Percentiles rank a stretch among this genome's conserved stretches.
Conservation (phyloP, 2,797 vertebrate species). For the Echiichthys vipera region DNA sequence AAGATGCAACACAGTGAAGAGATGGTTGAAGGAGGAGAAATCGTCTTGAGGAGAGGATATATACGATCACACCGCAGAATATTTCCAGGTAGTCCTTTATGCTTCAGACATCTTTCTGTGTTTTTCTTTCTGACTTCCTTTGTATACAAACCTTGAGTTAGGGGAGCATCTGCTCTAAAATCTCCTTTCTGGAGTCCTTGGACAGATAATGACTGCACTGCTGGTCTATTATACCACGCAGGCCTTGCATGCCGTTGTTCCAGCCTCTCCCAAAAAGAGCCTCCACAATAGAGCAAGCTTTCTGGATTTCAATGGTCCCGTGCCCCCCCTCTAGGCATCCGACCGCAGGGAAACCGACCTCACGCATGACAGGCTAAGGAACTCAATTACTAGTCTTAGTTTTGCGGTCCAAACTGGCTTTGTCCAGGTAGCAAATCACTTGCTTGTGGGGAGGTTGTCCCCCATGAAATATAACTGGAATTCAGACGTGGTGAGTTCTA, state of each 20-base stretch:
- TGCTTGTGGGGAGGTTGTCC: constrained; percentile 36
- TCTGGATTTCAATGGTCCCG: constrained; percentile 57
- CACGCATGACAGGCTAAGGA: constrained; percentile 54
- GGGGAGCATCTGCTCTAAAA: constrained; percentile 66
- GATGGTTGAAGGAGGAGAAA: constrained; percentile 21
- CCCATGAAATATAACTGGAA: constrained; percentile 48
- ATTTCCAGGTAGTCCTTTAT: constrained; percentile 47
- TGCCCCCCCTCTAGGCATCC: not conserved
- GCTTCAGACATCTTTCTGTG: constrained; percentile 26
- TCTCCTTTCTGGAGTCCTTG: constrained; percentile 69
- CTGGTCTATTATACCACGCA: constrained; percentile 64
- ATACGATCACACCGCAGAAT: constrained; percentile 6
- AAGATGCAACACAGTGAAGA: constrained; percentile 1
- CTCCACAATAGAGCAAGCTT: constrained; percentile 53
- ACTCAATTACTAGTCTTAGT: constrained; percentile 75
- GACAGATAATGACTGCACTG: constrained; percentile 66
- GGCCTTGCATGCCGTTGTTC: constrained; percentile 57
- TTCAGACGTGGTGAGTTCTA: constrained; percentile 32
- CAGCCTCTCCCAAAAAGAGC: constrained; percentile 51
- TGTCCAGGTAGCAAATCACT: constrained; percentile 58
- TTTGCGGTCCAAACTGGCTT: constrained; percentile 53
- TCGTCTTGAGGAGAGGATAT: constrained; percentile 17
- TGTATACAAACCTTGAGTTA: constrained; percentile 65
- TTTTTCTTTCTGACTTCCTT: constrained; percentile 44
- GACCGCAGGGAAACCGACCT: constrained; percentile 61